A percentile compares a stretch with the other conserved stretches of the same genome.
phyloP scores from a whole-genome alignment of 2,888 invertebrate genomes.

The Eupithecia abbreviata region DNA sequence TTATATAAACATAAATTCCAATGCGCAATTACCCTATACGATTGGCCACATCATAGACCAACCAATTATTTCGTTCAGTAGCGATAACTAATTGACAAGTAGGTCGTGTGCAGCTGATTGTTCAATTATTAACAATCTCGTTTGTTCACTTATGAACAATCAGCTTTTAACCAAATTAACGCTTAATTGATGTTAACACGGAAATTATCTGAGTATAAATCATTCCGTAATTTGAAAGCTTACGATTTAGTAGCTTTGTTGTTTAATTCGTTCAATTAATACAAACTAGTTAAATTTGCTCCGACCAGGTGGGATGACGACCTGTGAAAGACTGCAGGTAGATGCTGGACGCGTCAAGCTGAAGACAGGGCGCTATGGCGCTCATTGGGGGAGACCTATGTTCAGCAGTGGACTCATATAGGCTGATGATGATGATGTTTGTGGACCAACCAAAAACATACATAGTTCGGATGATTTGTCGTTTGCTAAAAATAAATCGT shows the following conservation, averaged over 20 bases:
- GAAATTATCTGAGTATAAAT: conserved; percentile 16
- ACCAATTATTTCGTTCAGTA: conserved; percentile 29
- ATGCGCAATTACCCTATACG: neutral
- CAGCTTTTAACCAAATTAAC: conserved; percentile 21
- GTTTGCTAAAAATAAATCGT: neutral
- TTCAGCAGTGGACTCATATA: too few relatives aligned
- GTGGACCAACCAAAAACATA: neutral
- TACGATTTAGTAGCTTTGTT: neutral
- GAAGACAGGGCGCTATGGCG: too few relatives aligned
- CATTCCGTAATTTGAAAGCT: conserved; percentile 17
- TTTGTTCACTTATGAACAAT: conserved; percentile 5
- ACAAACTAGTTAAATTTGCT: neutral
- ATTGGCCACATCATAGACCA: neutral
- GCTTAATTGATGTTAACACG: conserved; percentile 28
- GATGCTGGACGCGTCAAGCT: too few relatives aligned
- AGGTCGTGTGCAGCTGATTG: conserved; percentile 31
- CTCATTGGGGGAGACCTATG: too few relatives aligned
- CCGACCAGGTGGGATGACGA: too few relatives aligned
- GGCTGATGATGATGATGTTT: neutral
- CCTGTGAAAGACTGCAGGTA: too few relatives aligned
- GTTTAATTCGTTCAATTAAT: neutral
- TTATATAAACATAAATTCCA: neutral
- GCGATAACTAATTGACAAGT: conserved; percentile 36
- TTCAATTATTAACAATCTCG: conserved; percentile 25
- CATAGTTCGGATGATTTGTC: neutral